Evolutionary conservation across 2,113 vertebrate genomes (phyloP).

Genomic region (Chaenocephalus aceratus): DNA sequence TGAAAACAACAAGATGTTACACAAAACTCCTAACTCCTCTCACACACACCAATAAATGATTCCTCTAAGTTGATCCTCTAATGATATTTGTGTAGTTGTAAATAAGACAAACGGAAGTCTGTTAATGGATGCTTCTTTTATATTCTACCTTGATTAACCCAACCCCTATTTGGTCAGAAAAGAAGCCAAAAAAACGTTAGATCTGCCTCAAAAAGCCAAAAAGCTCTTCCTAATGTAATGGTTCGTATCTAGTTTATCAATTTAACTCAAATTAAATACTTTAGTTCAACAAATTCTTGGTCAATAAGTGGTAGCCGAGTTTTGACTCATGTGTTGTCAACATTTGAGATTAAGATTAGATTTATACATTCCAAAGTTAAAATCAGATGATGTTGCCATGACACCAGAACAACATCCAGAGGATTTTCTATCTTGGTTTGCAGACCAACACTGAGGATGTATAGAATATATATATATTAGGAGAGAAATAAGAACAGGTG

Average conservation of each 20-base stretch:
- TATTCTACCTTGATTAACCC: not conserved
- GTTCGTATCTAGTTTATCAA: not conserved
- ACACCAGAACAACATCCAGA: not conserved
- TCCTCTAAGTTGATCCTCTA: not conserved
- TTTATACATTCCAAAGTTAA: not conserved
- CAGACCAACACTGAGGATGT: not conserved
- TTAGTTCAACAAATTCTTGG: not conserved
- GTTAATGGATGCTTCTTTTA: not conserved
- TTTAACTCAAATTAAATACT: not conserved
- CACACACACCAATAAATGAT: not conserved
- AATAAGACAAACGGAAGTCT: not conserved
- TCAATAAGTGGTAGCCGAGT: not conserved
- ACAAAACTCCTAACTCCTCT: not conserved
- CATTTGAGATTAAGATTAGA: not conserved
- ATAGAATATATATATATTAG: not conserved
- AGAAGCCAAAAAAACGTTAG: no score
- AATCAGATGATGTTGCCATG: not conserved
- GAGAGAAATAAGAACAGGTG: not conserved
- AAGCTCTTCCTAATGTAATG: not conserved
- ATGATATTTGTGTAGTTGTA: not conserved
- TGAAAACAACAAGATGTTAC: not conserved
- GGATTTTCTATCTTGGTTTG: constrained; percentile 5
- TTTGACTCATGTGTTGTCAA: not conserved
- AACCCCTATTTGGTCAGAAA: not conserved
- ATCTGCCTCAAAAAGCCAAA: not conserved